Evolutionary conservation across 2,113 vertebrate genomes (phyloP).

Genomic region (Heteronetta atricapilla): DNA sequence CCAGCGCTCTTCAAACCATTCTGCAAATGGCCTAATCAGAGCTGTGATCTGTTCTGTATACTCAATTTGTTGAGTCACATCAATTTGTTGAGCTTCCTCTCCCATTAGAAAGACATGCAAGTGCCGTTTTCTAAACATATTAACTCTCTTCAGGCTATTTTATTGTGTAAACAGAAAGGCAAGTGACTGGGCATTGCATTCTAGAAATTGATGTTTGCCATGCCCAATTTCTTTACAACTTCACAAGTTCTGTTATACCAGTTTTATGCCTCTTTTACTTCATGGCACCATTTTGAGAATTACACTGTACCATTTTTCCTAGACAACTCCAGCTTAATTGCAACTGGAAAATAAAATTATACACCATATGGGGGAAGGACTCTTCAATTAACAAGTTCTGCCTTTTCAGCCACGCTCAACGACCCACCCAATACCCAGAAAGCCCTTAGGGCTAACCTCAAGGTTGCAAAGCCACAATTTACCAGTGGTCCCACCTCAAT

Average conservation of each 20-base stretch:
- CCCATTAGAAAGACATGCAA: background rate
- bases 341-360: background rate
- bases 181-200: background rate
- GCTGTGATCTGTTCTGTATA: conserved; percentile 10
- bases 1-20: conserved; percentile 28
- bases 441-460: background rate
- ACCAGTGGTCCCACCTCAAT: background rate
- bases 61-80: conserved; percentile 65
- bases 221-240: background rate
- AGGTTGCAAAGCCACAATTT: background rate
- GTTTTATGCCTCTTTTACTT: background rate
- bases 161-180: conserved; percentile 47
- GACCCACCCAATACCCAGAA: background rate
- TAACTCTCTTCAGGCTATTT: conserved; percentile 31
- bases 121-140: conserved; percentile 4
- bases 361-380: background rate
- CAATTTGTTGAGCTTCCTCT: conserved; percentile 60
- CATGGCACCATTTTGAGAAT: background rate
- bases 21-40: conserved; percentile 43
- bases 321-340: background rate
- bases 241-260: background rate
- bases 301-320: background rate
- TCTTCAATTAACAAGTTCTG: background rate
- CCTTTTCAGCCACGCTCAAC: background rate
- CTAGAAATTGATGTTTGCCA: background rate